Evolutionary conservation across 2,797 vertebrate genomes (phyloP).

Genomic region (Gymnothorax reevesii): DNA sequence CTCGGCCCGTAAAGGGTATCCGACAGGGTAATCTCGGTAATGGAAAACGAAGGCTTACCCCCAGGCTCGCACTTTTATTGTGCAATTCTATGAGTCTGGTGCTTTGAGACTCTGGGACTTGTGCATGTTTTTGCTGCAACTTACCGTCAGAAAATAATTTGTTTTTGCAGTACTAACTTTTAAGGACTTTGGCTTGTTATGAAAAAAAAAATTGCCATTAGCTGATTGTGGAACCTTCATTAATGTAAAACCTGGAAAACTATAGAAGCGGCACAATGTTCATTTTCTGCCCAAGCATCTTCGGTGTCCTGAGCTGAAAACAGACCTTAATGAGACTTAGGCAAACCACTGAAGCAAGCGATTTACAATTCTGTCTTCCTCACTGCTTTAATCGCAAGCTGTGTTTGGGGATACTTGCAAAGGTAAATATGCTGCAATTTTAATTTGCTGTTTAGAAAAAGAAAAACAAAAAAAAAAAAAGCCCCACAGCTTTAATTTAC

Average conservation of each 20-base stretch:
- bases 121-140: neutral
- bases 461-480: conserved; percentile 35
- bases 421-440: conserved; percentile 27
- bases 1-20: conserved; percentile 63
- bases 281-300: conserved; percentile 22
- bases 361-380: conserved; percentile 26
- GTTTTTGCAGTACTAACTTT: conserved; percentile 47
- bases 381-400: conserved; percentile 18
- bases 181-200: conserved; percentile 50
- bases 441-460: conserved; percentile 21
- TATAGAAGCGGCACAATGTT: conserved; percentile 23
- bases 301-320: neutral
- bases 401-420: conserved; percentile 16
- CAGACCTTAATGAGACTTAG: conserved; percentile 25
- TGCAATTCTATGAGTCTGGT: neutral
- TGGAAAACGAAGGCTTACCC: conserved; percentile 60
- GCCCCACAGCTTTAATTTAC: conserved; percentile 18
- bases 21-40: conserved; percentile 64
- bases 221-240: conserved; percentile 62
- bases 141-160: conserved; percentile 14
- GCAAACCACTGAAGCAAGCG: conserved; percentile 13
- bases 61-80: neutral
- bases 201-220: conserved; percentile 57
- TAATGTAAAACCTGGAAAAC: conserved; percentile 47
- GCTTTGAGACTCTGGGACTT: neutral